Evolutionary conservation across 2,113 vertebrate genomes (phyloP).

Genomic region (Cryptomyrus ogoouensis): DNA sequence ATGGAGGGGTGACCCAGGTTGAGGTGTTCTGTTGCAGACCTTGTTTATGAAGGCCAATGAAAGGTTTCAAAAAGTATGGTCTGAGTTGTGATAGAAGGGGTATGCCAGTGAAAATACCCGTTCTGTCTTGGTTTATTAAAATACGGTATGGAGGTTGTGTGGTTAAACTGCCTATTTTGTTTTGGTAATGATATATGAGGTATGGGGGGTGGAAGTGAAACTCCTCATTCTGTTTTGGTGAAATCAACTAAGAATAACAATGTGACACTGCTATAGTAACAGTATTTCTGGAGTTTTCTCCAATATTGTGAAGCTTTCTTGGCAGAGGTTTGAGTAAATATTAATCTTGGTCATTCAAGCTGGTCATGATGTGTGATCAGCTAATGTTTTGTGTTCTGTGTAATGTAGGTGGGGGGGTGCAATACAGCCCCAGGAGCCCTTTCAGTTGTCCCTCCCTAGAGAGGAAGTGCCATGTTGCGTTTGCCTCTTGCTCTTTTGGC

Average conservation of each 20-base stretch:
- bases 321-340: constrained; percentile 1
- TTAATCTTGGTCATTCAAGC: background rate
- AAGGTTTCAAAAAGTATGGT: background rate
- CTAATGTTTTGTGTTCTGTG: background rate
- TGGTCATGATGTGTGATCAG: background rate
- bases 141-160: background rate
- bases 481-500: background rate
- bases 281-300: background rate
- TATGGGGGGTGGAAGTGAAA: background rate
- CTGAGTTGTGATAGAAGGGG: background rate
- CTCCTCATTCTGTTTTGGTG: background rate
- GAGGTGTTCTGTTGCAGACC: background rate
- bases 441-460: background rate
- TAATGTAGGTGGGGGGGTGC: background rate
- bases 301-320: background rate
- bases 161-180: background rate
- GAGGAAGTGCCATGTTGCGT: background rate
- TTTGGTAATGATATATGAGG: background rate
- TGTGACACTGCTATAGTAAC: background rate
- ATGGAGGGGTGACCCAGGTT: background rate
- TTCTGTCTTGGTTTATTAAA: background rate
- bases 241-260: background rate
- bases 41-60: background rate
- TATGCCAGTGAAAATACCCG: background rate
- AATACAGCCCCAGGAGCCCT: background rate